These are phyloP conservation scores for Numida meleagris DNA, from an alignment of 2,113 vertebrate genomes.

Conservation along the genomic window DNA sequence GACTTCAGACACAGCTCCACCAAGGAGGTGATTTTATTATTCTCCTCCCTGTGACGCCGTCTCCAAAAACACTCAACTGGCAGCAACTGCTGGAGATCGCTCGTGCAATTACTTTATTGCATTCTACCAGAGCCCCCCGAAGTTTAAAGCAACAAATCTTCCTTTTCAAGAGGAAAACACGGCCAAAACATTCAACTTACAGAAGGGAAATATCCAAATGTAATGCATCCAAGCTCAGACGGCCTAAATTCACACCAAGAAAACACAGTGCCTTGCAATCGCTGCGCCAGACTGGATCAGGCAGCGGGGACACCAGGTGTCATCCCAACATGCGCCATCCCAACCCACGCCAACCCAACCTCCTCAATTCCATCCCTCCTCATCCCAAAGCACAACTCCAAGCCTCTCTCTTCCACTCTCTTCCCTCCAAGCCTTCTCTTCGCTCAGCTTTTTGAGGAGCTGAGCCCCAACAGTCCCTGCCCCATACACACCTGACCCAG, in stretches of 20 bases:
- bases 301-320: neutral
- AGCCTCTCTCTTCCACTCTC: neutral
- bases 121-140: neutral
- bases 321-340: neutral
- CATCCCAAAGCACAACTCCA: neutral
- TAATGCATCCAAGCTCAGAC: rapidly evolving
- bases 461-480: too few relatives aligned
- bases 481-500: neutral
- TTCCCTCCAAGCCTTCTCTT: too few relatives aligned
- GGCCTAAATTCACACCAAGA: neutral
- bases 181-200: rapidly evolving
- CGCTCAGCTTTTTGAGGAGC: too few relatives aligned
- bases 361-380: neutral
- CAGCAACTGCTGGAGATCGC: neutral
- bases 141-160: rapidly evolving
- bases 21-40: neutral
- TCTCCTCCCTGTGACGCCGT: neutral
- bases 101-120: rapidly evolving
- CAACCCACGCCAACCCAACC: neutral
- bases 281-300: neutral
- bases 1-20: neutral
- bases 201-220: neutral
- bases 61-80: neutral
- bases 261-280: neutral
- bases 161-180: neutral